A percentile compares a stretch with the other conserved stretches of the same genome.
These are phyloP conservation scores for Gymnopithys bicolor DNA, from an alignment of 2,797 vertebrate genomes.

Conservation along the genomic window DNA sequence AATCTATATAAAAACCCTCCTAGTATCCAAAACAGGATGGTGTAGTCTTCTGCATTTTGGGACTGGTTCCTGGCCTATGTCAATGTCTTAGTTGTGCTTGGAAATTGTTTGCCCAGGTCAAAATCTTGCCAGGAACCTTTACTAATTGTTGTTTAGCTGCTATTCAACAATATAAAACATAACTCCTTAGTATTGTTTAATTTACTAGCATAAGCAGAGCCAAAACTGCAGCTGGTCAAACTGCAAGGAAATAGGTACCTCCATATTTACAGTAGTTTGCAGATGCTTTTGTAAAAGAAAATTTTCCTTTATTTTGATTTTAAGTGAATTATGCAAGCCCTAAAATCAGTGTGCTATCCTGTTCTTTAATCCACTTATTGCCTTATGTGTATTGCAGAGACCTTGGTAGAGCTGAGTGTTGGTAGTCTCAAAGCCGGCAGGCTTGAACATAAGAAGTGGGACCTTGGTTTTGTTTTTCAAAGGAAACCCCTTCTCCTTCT, in stretches of 20 bases:
- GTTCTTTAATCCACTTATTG: neutral
- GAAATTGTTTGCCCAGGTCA: neutral
- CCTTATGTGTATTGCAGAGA: neutral
- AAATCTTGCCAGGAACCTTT: neutral
- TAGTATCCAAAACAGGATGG: neutral
- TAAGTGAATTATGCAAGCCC: neutral
- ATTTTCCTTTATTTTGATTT: neutral
- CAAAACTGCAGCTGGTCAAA: neutral
- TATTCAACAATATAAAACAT: neutral
- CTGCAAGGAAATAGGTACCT: neutral
- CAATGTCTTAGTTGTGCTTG: neutral
- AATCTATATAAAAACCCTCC: neutral
- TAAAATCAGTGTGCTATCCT: neutral
- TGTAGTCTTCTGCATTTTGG: neutral
- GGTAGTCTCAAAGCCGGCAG: neutral
- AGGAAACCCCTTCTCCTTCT: neutral
- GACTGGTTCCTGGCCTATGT: neutral
- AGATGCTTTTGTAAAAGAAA: neutral
- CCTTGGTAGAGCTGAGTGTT: neutral
- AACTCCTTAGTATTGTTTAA: neutral
- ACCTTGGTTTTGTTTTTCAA: neutral
- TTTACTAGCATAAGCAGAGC: neutral
- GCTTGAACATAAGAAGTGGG: neutral
- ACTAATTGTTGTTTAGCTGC: neutral
- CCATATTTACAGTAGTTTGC: neutral